Conservation (phyloP, 2,888 invertebrate species). For the Gortyna flavago region DNA sequence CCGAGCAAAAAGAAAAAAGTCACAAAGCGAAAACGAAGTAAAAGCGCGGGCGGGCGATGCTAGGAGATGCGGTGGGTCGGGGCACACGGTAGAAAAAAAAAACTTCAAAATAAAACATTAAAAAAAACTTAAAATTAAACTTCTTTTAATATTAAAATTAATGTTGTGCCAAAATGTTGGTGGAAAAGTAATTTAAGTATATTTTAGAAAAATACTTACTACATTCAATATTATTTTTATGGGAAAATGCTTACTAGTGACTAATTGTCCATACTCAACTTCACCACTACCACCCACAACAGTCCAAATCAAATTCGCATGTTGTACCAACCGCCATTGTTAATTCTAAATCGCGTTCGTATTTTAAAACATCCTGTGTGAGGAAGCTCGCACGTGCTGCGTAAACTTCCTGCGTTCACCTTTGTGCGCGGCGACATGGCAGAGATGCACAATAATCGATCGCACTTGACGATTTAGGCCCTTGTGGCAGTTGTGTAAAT, state of each 20-base stretch:
- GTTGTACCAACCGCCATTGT: slow-evolving; percentile 61
- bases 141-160: not conserved
- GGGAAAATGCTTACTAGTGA: not conserved
- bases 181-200: not conserved
- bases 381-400: slow-evolving; percentile 86
- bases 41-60: too few relatives aligned
- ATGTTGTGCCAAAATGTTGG: not conserved
- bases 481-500: slow-evolving; percentile 11
- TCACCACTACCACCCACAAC: slow-evolving; percentile 8
- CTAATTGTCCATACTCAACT: not conserved
- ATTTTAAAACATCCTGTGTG: slow-evolving; percentile 89
- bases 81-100: too few relatives aligned
- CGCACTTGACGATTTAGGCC: slow-evolving; percentile 26
- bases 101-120: too few relatives aligned
- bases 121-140: too few relatives aligned
- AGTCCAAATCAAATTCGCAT: slow-evolving; percentile 59
- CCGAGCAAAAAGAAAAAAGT: too few relatives aligned
- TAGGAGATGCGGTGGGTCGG: too few relatives aligned
- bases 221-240: not conserved
- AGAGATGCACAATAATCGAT: slow-evolving; percentile 48
- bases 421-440: slow-evolving; percentile 56
- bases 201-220: not conserved
- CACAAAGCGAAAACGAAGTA: too few relatives aligned
- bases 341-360: slow-evolving; percentile 75
- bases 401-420: slow-evolving; percentile 84